phyloP scores from a whole-genome alignment of 2,888 invertebrate species.

The Scaptomyza flava region DNA sequence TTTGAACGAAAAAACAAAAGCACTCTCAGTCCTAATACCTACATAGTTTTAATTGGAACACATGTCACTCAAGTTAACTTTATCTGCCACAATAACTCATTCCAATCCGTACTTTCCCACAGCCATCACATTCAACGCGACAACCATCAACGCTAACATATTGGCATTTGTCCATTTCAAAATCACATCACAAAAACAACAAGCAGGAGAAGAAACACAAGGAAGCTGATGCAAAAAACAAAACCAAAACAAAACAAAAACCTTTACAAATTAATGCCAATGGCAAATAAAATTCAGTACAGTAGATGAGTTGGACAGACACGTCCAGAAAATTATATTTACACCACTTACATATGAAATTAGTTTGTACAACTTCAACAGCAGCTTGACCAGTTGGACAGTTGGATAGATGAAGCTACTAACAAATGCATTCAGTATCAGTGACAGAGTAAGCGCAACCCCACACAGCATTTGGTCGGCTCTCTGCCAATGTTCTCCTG shows the following conservation, averaged over 20 bases:
- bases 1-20: not conserved
- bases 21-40: constrained; percentile 18
- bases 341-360: constrained; percentile 82
- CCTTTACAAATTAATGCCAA: constrained; percentile 75
- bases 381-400: constrained; percentile 30
- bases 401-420: constrained; percentile 10
- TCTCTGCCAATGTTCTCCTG: constrained; percentile 9
- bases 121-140: constrained; percentile 60
- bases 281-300: constrained; percentile 40
- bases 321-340: constrained; percentile 80
- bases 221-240: constrained; percentile 5
- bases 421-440: constrained; percentile 21
- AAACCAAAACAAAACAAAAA: constrained; percentile 53
- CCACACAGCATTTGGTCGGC: constrained; percentile 29
- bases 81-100: constrained; percentile 59
- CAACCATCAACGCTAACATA: constrained; percentile 74
- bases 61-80: constrained; percentile 51
- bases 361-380: constrained; percentile 77
- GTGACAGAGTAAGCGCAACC: constrained; percentile 17
- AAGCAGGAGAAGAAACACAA: constrained; percentile 9
- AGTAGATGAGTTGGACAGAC: constrained; percentile 42
- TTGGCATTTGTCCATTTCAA: constrained; percentile 70
- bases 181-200: constrained; percentile 32
- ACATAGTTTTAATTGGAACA: constrained; percentile 49
- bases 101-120: constrained; percentile 58